Percentiles rank a stretch among this genome's conserved stretches.
These are phyloP conservation scores for Colinus virginianus DNA, from an alignment of 2,113 vertebrate genomes.

Conservation along the genomic window DNA sequence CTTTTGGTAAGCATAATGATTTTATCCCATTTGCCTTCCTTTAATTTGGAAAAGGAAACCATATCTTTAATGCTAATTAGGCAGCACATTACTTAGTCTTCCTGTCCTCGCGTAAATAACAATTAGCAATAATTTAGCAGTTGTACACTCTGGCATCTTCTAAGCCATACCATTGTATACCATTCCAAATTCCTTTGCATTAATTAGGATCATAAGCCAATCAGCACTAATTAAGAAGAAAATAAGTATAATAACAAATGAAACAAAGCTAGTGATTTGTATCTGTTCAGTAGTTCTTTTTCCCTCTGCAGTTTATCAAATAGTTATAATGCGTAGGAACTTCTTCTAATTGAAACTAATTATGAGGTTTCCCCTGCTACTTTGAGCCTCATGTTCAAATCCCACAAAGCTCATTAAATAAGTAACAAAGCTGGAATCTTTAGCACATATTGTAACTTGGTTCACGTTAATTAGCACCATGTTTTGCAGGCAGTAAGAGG, in stretches of 20 bases:
- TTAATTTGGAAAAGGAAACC: constrained; percentile 80
- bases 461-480: constrained; percentile 79
- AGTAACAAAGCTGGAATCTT: constrained; percentile 82
- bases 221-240: constrained; percentile 83
- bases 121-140: constrained; percentile 86
- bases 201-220: constrained; percentile 84
- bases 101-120: constrained; percentile 83
- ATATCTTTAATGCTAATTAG: constrained; percentile 84
- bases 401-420: constrained; percentile 85
- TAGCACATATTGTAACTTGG: constrained; percentile 80
- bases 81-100: constrained; percentile 79
- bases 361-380: constrained; percentile 83
- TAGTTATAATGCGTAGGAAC: constrained; percentile 79
- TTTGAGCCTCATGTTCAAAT: constrained; percentile 82
- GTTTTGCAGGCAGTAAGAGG: constrained; percentile 68
- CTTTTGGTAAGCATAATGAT: constrained; percentile 46
- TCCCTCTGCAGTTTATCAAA: constrained; percentile 80
- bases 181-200: constrained; percentile 84
- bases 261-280: constrained; percentile 83
- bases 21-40: constrained; percentile 68
- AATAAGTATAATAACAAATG: constrained; percentile 84
- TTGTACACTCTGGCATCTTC: constrained; percentile 83
- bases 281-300: constrained; percentile 78
- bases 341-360: constrained; percentile 85
- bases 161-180: constrained; percentile 82